Conservation (phyloP, 2,797 vertebrate species). For the Melanotaenia parkinsoni region DNA sequence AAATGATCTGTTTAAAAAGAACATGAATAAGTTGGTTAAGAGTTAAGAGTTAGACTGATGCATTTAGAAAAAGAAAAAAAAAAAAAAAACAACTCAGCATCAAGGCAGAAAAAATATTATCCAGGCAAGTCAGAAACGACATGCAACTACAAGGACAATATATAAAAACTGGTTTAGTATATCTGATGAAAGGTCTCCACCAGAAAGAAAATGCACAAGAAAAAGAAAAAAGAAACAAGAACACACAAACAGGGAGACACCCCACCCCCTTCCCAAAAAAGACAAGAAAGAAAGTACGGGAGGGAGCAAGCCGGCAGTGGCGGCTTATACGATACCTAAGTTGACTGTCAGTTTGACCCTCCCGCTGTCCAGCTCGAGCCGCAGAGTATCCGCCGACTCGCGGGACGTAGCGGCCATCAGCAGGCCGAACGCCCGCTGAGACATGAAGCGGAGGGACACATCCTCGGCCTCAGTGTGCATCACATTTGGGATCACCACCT, state of each 20-base stretch:
- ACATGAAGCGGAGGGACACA: conserved; percentile 96
- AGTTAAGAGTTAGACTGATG: conserved; percentile 83
- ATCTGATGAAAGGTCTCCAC: conserved; percentile 38
- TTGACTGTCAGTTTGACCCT: conserved; percentile 98
- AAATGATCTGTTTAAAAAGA: conserved; percentile 83
- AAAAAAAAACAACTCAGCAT: conserved; percentile 53
- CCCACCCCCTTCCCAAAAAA: conserved; percentile 3
- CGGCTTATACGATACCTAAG: conserved; percentile 92
- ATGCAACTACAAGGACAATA: conserved; percentile 74
- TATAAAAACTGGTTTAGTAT: conserved; percentile 56
- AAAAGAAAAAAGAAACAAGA: conserved; percentile 17
- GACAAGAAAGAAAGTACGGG: background rate
- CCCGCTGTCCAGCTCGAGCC: conserved; percentile 94
- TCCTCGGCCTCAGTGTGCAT: conserved; percentile 98
- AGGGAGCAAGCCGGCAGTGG: conserved; percentile 25
- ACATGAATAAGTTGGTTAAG: conserved; percentile 84
- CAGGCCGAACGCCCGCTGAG: conserved; percentile 94
- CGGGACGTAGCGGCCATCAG: conserved; percentile 94
- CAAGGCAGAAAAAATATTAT: conserved; percentile 61
- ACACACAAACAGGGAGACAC: conserved; percentile 41
- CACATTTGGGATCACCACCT: conserved; percentile 92
- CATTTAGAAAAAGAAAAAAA: conserved; percentile 52
- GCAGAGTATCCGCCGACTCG: conserved; percentile 93
- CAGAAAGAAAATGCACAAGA: conserved; percentile 35
- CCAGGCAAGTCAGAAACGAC: conserved; percentile 71